phyloP scores from a whole-genome alignment of 2,797 vertebrate species.

The Aplochiton taeniatus region DNA sequence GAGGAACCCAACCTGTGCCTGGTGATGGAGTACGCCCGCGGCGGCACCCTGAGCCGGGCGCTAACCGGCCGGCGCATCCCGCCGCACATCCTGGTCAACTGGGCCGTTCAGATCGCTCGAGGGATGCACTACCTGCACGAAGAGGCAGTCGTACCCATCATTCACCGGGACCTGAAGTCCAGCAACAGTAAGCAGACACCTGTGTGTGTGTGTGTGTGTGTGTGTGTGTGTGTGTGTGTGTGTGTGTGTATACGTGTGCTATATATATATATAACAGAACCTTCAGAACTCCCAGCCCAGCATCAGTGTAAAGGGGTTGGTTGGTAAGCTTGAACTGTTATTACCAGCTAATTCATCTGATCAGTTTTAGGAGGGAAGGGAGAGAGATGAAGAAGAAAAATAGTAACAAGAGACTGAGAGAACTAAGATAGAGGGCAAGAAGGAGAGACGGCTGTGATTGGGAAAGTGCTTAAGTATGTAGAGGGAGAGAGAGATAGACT shows the following conservation, averaged over 20 bases:
- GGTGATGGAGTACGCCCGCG: slow-evolving; percentile 93
- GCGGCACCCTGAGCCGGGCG: slow-evolving; percentile 88
- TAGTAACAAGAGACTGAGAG: too few species aligned
- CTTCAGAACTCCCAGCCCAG: too few species aligned
- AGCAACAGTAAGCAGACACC: slow-evolving; percentile 88
- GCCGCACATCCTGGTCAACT: slow-evolving; percentile 93
- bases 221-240: neutral
- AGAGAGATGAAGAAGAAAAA: too few species aligned
- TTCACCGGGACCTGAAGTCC: slow-evolving; percentile 95
- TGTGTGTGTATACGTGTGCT: slow-evolving; percentile 10
- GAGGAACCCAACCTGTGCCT: slow-evolving; percentile 92
- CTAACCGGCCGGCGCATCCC: slow-evolving; percentile 88
- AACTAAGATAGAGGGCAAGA: too few species aligned
- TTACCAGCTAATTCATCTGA: too few species aligned
- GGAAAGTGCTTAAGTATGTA: too few species aligned
- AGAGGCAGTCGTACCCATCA: slow-evolving; percentile 88
- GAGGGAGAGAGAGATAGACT: neutral
- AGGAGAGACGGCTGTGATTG: too few species aligned
- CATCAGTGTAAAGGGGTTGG: too few species aligned
- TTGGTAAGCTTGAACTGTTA: too few species aligned
- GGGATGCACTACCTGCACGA: slow-evolving; percentile 96
- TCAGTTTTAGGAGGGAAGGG: too few species aligned
- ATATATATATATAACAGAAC: too few species aligned
- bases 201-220: too few species aligned
- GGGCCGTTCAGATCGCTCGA: slow-evolving; percentile 93